Evolutionary conservation across 2,888 invertebrate genomes (phyloP).

Genomic region (Deilephila porcellus): DNA sequence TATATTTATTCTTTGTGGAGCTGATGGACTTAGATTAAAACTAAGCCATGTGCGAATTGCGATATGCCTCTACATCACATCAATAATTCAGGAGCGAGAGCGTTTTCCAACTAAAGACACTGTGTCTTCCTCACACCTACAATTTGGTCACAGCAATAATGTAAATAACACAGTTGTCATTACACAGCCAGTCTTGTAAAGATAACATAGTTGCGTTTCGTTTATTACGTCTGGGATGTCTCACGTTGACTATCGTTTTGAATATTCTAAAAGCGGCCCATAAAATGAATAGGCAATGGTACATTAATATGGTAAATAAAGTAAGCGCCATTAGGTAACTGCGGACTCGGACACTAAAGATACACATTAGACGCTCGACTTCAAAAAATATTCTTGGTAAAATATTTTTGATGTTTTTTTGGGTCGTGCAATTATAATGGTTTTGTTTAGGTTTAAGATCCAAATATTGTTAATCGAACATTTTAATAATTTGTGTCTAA

Average conservation of each 20-base stretch:
- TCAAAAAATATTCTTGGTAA: not conserved
- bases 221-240: conserved; percentile 51
- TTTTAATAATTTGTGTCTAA: no score
- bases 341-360: conserved; percentile 7
- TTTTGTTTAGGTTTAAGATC: no score
- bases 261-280: conserved; percentile 18
- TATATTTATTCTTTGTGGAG: conserved; percentile 35
- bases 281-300: conserved; percentile 23
- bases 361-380: not conserved
- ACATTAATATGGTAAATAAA: conserved; percentile 25
- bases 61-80: conserved; percentile 34
- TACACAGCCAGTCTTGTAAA: conserved; percentile 38
- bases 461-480: no score
- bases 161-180: conserved; percentile 29
- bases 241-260: conserved; percentile 35
- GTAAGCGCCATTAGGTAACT: conserved; percentile 8
- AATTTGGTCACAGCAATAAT: not conserved
- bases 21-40: conserved; percentile 64
- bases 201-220: conserved; percentile 54
- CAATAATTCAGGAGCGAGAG: conserved; percentile 48
- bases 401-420: not conserved
- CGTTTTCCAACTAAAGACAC: conserved; percentile 6
- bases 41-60: conserved; percentile 54
- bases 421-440: no score
- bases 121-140: not conserved